Percentiles rank a stretch among this genome's conserved stretches.
Conservation (phyloP, 2,888 invertebrate genomes). For the Dichetophora obliterata region DNA sequence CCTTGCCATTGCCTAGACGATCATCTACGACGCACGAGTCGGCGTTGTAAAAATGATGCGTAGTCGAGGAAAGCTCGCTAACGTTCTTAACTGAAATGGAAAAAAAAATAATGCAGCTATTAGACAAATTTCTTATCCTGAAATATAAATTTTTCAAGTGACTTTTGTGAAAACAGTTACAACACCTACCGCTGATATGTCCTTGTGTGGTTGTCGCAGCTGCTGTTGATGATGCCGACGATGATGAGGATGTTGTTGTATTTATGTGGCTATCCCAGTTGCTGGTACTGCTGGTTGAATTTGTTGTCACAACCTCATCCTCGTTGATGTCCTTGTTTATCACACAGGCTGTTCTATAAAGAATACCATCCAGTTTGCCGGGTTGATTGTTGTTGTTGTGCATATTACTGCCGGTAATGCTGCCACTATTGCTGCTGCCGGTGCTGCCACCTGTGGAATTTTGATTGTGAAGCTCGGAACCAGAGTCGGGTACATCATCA, state of each 20-base stretch:
- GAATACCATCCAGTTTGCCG: conserved; percentile 66
- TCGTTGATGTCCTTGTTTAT: conserved; percentile 62
- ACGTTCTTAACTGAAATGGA: conserved; percentile 64
- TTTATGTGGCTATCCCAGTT: conserved; percentile 19
- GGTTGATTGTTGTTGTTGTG: conserved; percentile 63
- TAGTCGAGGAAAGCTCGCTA: conserved; percentile 68
- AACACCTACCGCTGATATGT: conserved; percentile 63
- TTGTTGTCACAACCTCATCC: conserved; percentile 46
- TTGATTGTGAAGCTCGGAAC: conserved; percentile 59
- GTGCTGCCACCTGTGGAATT: conserved; percentile 43
- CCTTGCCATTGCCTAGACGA: conserved; percentile 55
- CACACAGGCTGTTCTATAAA: conserved; percentile 68
- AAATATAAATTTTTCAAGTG: too few relatives aligned
- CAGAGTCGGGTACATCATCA: conserved; percentile 69
- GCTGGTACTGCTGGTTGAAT: conserved; percentile 54
- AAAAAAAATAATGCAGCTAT: not conserved
- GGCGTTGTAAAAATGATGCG: conserved; percentile 68
- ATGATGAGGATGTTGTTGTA: conserved; percentile 45
- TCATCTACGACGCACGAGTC: conserved; percentile 64
- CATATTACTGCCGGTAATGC: conserved; percentile 55
- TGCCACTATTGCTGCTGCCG: conserved; percentile 47
- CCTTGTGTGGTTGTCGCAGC: conserved; percentile 53
- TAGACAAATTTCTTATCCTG: not conserved
- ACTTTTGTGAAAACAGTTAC: not conserved
- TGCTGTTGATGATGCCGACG: conserved; percentile 47